Evolutionary conservation across 2,888 invertebrate species (phyloP).

Genomic region (Apamea crenata): DNA sequence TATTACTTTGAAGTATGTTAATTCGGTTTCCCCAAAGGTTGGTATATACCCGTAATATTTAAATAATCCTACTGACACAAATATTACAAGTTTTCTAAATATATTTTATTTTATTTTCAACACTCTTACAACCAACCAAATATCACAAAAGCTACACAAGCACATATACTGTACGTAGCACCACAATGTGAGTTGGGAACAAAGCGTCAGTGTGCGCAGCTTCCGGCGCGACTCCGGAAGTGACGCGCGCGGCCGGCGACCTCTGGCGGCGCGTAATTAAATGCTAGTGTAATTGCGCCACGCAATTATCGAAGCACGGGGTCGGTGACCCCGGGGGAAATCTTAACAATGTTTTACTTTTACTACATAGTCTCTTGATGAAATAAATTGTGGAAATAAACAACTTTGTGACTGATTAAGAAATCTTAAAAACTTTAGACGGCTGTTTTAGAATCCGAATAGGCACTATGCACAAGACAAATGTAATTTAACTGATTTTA

Average conservation of each 20-base stretch:
- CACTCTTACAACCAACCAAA: slow-evolving; percentile 7
- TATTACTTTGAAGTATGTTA: neutral
- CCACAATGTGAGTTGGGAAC: slow-evolving; percentile 62
- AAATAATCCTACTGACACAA: neutral
- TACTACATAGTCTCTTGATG: neutral
- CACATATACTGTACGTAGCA: slow-evolving; percentile 31
- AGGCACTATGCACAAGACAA: neutral
- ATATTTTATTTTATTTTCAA: no score
- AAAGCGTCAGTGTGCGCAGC: slow-evolving; percentile 70
- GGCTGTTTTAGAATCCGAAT: neutral
- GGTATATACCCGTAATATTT: neutral
- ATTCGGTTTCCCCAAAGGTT: neutral
- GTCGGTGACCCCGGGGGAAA: slow-evolving; percentile 56
- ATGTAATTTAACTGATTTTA: neutral
- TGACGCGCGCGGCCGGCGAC: slow-evolving; percentile 69
- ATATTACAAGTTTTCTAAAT: neutral
- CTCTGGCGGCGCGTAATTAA: slow-evolving; percentile 71
- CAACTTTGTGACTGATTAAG: neutral
- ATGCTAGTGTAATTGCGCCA: slow-evolving; percentile 73
- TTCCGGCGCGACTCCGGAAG: slow-evolving; percentile 75
- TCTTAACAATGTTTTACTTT: slow-evolving; percentile 30
- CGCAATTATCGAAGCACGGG: slow-evolving; percentile 62
- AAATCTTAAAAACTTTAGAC: neutral
- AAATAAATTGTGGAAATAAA: slow-evolving; percentile 6
- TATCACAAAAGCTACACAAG: slow-evolving; percentile 6